A percentile compares a stretch with the other conserved stretches of the same genome.
Evolutionary conservation across 2,113 vertebrate species (phyloP).

Genomic region (Gopherus evgoodei): DNA sequence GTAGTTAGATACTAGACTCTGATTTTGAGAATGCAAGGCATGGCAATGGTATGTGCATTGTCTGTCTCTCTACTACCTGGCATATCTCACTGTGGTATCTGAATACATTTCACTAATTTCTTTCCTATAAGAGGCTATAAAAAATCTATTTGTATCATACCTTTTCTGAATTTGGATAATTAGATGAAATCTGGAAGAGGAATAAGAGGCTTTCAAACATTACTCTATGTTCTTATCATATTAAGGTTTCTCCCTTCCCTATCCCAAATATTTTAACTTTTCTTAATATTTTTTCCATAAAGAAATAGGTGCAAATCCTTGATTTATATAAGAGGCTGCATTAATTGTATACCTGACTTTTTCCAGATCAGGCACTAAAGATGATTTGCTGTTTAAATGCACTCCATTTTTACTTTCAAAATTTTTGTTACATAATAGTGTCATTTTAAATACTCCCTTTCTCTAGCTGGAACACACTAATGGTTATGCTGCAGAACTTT

Average conservation of each 20-base stretch:
- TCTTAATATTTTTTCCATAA: neutral
- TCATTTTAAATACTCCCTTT: conserved; percentile 64
- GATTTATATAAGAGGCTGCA: neutral
- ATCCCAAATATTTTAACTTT: neutral
- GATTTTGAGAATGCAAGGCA: rapidly evolving
- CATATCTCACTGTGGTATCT: neutral
- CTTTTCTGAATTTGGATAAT: neutral
- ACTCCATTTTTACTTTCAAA: conserved; percentile 62
- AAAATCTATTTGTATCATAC: neutral
- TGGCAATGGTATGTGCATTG: neutral
- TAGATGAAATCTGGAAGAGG: neutral
- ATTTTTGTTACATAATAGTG: conserved; percentile 60
- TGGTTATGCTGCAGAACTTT: conserved; percentile 59
- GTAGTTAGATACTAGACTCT: neutral
- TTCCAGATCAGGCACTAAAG: neutral
- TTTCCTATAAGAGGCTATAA: neutral
- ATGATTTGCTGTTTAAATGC: conserved; percentile 49
- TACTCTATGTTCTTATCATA: neutral
- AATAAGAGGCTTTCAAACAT: neutral
- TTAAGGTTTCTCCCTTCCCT: neutral
- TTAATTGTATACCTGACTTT: neutral
- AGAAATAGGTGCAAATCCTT: neutral
- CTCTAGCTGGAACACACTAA: conserved; percentile 57
- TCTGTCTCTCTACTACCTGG: neutral
- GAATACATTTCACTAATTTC: rapidly evolving